Evolutionary conservation across 1,140 invertebrate genomes (phyloP).

Genomic region (Cotesia chilonis): DNA sequence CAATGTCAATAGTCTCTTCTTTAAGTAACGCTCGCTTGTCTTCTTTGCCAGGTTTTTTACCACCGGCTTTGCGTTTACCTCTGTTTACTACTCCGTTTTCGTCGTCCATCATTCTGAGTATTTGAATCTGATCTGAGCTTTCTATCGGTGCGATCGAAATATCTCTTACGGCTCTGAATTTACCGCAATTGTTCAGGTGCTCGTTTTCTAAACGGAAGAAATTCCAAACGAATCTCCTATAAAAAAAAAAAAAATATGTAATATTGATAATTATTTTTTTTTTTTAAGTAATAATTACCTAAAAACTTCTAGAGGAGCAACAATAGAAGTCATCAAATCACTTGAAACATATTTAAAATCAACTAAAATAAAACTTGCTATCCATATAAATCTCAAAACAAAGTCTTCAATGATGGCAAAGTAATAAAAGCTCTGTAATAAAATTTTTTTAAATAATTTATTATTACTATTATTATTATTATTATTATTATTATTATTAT

Average conservation of each 20-base stretch:
- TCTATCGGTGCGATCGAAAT: slow-evolving; percentile 98
- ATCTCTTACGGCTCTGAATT: slow-evolving; percentile 97
- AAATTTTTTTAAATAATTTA: slow-evolving; percentile 38
- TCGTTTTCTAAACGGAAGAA: slow-evolving; percentile 99
- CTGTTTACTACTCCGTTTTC: slow-evolving; percentile 86
- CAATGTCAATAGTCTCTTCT: slow-evolving; percentile 67
- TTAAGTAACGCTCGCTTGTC: slow-evolving; percentile 67
- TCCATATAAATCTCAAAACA: slow-evolving; percentile 93
- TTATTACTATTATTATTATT: not conserved
- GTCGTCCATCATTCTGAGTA: slow-evolving; percentile 96
- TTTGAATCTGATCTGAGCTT: slow-evolving; percentile 88
- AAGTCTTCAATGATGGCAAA: slow-evolving; percentile 97
- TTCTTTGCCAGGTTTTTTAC: slow-evolving; percentile 65
- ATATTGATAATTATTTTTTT: not conserved
- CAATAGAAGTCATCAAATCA: slow-evolving; percentile 88
- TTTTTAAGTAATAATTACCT: slow-evolving; percentile 68
- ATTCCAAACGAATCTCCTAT: slow-evolving; percentile 98
- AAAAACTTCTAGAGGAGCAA: slow-evolving; percentile 94
- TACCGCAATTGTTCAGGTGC: slow-evolving; percentile 99
- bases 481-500: slow-evolving; percentile 15
- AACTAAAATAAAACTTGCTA: slow-evolving; percentile 83
- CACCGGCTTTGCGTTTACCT: slow-evolving; percentile 66
- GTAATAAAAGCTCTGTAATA: slow-evolving; percentile 88
- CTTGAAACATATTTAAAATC: slow-evolving; percentile 82
- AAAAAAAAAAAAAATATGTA: slow-evolving; percentile 17